phyloP scores from a whole-genome alignment of 2,888 invertebrate species.

The Campopleginae sp. region DNA sequence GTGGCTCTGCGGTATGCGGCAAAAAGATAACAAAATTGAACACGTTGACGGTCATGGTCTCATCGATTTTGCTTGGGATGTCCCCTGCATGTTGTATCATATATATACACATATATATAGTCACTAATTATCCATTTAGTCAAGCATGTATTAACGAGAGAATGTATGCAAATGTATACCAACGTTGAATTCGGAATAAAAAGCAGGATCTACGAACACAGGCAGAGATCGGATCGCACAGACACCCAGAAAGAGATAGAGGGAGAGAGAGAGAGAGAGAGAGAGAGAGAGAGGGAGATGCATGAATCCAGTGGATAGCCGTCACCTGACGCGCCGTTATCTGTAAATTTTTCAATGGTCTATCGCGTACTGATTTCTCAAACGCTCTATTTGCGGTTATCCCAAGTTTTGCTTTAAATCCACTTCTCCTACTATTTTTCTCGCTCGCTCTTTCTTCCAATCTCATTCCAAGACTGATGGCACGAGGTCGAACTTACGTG shows the following conservation, averaged over 20 bases:
- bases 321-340: constrained; percentile 52
- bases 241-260: no score
- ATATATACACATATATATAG: constrained; percentile 5
- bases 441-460: not conserved
- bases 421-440: constrained; percentile 14
- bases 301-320: not conserved
- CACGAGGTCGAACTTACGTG: not conserved
- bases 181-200: constrained; percentile 18
- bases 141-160: not conserved
- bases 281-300: not conserved
- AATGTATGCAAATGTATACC: constrained; percentile 10
- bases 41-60: constrained; percentile 32
- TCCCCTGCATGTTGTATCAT: not conserved
- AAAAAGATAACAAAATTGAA: not conserved
- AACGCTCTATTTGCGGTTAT: constrained; percentile 56
- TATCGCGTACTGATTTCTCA: constrained; percentile 39
- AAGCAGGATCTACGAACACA: constrained; percentile 9
- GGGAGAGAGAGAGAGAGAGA: no score
- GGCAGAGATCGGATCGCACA: not conserved
- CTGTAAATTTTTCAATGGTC: constrained; percentile 60
- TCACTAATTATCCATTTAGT: constrained; percentile 25
- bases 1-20: not conserved
- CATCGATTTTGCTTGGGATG: constrained; percentile 7
- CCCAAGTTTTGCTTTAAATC: not conserved
- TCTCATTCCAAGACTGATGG: no score